Base-by-base conservation (phyloP, 2,888 invertebrate genomes). In the Amphipoea oculea region DNA sequence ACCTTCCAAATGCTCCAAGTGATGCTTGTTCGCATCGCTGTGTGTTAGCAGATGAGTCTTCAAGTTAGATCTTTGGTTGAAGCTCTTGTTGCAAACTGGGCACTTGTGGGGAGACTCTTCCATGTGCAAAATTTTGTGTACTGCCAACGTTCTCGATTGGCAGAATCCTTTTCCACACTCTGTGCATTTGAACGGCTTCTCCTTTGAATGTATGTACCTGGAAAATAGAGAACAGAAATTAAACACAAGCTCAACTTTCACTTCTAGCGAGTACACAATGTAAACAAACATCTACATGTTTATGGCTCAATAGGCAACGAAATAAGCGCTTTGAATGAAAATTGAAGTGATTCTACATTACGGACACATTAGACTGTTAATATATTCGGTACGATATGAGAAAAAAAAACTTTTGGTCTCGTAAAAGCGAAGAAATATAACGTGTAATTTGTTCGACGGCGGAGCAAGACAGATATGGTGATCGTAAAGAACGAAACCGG, bases 151-250 rank as follows among this genome's bases (percentile, higher is more conserved):
- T 73, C 99, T 97, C 42, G 99, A 99, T 94, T 99, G 99, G 94
- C 99, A 99, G 96, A 99, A 99, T 9, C 99, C 99, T 96, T 99
- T 99, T 68, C 99, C 99, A 95, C 99, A 99, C 91, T 99, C 99
- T 6, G 97, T 98, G 95, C 99, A 99, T 93, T 99, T 99, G 97
- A 99, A 99, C 0, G 99, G 99, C 95, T 99, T 99, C 96, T 99
- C 99, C 94, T 99, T 99, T 88, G 99, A 99, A 96, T 99, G 99
- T 88, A 99, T 99, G 96, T 99, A 99, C 94, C 99, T 99, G 97
- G 78, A 97, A 97, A 92, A 95, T 87, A 92, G 90, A 93, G 91
- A 92, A 90, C 73, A 96, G 92, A 92, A 94, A 91, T 94, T 84
- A 94, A 89, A 86, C 76, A 85, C 87, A 76, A 87, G 90, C 79